phyloP scores from a whole-genome alignment of 2,797 vertebrate species.

The Trachurus trachurus region DNA sequence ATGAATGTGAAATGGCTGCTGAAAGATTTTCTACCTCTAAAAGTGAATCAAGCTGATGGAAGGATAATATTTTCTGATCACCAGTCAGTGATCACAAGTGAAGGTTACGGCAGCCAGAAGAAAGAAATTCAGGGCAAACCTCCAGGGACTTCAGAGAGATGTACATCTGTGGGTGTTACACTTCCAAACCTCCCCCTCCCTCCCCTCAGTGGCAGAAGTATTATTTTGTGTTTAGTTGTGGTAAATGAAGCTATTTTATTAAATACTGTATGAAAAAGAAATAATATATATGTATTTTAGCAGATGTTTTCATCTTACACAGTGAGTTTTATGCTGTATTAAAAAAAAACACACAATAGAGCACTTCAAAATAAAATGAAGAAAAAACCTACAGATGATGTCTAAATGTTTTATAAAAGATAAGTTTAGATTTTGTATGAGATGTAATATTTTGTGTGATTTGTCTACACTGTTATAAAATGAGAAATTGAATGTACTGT shows the following conservation, averaged over 20 bases:
- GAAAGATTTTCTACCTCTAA: conserved; percentile 53
- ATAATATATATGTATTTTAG: conserved; percentile 85
- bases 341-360: conserved; percentile 60
- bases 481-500: conserved; percentile 87
- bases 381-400: conserved; percentile 71
- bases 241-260: conserved; percentile 85
- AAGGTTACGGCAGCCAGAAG: neutral
- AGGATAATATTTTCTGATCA: conserved; percentile 17
- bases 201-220: conserved; percentile 67
- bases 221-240: conserved; percentile 82
- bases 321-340: conserved; percentile 79
- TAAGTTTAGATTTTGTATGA: conserved; percentile 85
- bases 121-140: conserved; percentile 19
- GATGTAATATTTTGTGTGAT: conserved; percentile 86
- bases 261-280: conserved; percentile 81
- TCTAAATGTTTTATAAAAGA: conserved; percentile 88
- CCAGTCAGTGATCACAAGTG: neutral
- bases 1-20: neutral
- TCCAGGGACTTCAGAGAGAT: conserved; percentile 47
- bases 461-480: conserved; percentile 79
- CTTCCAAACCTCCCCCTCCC: conserved; percentile 43
- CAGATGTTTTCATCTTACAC: conserved; percentile 82
- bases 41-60: conserved; percentile 17
- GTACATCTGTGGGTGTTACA: conserved; percentile 29
- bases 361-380: conserved; percentile 62